Evolutionary conservation across 2,113 vertebrate genomes (phyloP), one percentile per base, ranked within the genome.

Genomic region (Bos indicus): DNA sequence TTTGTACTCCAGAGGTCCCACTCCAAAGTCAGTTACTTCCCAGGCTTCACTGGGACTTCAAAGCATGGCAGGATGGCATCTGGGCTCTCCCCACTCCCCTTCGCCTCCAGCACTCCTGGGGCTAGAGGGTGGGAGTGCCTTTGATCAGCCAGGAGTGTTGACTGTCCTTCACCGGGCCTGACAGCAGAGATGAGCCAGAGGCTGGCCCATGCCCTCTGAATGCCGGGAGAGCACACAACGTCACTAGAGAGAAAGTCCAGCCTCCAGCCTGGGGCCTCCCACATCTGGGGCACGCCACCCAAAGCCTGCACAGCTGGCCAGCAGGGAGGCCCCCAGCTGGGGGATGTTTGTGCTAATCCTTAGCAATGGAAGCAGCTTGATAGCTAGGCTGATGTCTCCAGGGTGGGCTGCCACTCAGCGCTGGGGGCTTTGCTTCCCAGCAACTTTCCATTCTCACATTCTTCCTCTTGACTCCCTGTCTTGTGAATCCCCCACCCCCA

Each of bases 131-230:
- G 85, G 94, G 96, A 96, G 94, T 86, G 91, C 96, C 97, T 98
- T 98, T 98, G 98, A 98, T 98, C 98, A 98, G 91, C 78, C 94
- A 94, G 81, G 94, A 97, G 93, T 97, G 97, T 95, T 98, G 97
- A 97, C 94, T 97, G 96, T 98, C 95, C 97, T 98, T 98, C 97
- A 94, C 88, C 64, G 28, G 51, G 91, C 86, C 95, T 98, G 97
- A 98, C 98, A 98, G 97, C 96, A 98, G 98, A 98, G 97, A 98
- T 97, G 97, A 98, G 97, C 97, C 98, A 98, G 97, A 98, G 96
- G 92, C 95, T 97, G 97, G 93, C 98, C 97, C 92, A 23, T 98
- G 97, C 94, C 97, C 98, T 96, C 85, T 94, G 93, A 60, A 97
- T 97, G 81, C 97, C 6, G 85, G 59, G 88, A 96, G 88, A 98